Base-by-base conservation (phyloP, 2,888 invertebrate species). In the Aplocera efformata region DNA sequence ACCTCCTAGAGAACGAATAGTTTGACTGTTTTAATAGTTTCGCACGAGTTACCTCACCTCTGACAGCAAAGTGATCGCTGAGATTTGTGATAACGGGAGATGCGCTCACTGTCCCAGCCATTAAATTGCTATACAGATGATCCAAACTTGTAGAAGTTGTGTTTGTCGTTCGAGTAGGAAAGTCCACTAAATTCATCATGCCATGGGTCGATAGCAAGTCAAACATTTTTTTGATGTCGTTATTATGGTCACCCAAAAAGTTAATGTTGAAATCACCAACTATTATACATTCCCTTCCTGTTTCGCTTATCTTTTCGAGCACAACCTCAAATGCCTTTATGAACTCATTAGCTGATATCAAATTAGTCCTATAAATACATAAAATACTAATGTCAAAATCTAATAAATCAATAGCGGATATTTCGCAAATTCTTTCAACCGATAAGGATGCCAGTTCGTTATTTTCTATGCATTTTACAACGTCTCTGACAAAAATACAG, bases 351-450 rank as follows among this genome's bases (percentile, higher is more conserved):
- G 23, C 21, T 7, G 17, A 24, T 17, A 45, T 20, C 11, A 32
- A 10, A 8, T 45, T 37, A 1, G 42, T 37, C 7, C 42, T 21
- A 17, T 38, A 43, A 1, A 43, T 5, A 11, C 43, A 43, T 1
- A 38, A 0, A 8, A 43, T 13, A 5, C 28, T 27, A 6, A 37
- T 8, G 11, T 33, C 17, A 23, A 8, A 43, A 4, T 44, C 40
- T 3, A 44, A 1, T 7, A 44, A 9, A n/a, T 44, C 33, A 6
- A 37, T 33, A 1, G 42, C 36, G 5, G 37, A 27, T 38, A 44
- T 24, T 27, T 44, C 44, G 9, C 32, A 44, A 8, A 20, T 20
- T 34, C 27, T 22, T 23, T 44, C 39, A 0, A 24, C 20, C 6
- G 31, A 34, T 6, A 34, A 21, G 1, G 7, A 2, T 7, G 13